Conservation (phyloP, 2,113 vertebrate species). For the Datnioides undecimradiatus region DNA sequence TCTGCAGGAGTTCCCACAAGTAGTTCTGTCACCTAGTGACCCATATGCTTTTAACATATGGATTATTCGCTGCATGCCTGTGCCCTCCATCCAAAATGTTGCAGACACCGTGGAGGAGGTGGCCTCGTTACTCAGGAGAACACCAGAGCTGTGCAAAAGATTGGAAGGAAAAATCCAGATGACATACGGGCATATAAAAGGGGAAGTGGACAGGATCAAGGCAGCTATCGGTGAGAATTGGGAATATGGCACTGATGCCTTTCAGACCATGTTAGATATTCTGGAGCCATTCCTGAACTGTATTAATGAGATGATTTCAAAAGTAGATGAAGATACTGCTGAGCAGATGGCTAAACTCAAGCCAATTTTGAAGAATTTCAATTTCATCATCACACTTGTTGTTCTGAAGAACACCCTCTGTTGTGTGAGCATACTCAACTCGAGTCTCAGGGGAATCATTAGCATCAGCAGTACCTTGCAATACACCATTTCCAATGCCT, state of each 20-base stretch:
- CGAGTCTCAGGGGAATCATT: slow-evolving; percentile 87
- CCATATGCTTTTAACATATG: slow-evolving; percentile 87
- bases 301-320: slow-evolving; percentile 84
- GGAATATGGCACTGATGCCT: slow-evolving; percentile 83
- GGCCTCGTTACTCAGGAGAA: slow-evolving; percentile 78
- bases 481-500: slow-evolving; percentile 88
- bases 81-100: slow-evolving; percentile 82
- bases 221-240: slow-evolving; percentile 76
- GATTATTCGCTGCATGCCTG: slow-evolving; percentile 86
- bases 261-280: slow-evolving; percentile 86
- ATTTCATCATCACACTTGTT: slow-evolving; percentile 86
- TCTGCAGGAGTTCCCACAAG: slow-evolving; percentile 85
- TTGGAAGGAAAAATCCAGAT: slow-evolving; percentile 81
- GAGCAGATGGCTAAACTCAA: slow-evolving; percentile 83
- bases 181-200: slow-evolving; percentile 83
- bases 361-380: slow-evolving; percentile 84
- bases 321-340: slow-evolving; percentile 78
- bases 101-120: slow-evolving; percentile 84
- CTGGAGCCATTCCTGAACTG: slow-evolving; percentile 84
- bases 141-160: slow-evolving; percentile 77
- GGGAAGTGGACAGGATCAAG: slow-evolving; percentile 83
- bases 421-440: slow-evolving; percentile 87
- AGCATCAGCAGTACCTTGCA: slow-evolving; percentile 88
- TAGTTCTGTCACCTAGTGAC: slow-evolving; percentile 84
- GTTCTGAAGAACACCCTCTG: slow-evolving; percentile 87